Percentiles rank a stretch among this genome's conserved stretches.
phyloP scores from a whole-genome alignment of 2,113 vertebrate genomes.

The Callipepla squamata region DNA sequence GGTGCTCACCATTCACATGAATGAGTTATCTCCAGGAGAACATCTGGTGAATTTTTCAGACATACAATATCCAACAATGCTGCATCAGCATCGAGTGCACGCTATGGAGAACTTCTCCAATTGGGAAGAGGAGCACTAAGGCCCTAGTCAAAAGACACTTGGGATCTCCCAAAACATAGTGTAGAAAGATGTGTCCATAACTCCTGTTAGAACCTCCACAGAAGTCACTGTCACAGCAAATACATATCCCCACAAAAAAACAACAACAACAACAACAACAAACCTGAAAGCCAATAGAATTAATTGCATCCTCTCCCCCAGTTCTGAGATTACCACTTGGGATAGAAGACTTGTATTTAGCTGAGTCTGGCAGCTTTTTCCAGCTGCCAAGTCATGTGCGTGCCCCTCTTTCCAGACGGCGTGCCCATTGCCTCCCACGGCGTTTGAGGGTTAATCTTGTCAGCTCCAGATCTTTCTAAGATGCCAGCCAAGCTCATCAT shows the following conservation, averaged over 20 bases:
- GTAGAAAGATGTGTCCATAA: accelerated
- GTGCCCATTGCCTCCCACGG: slow-evolving; percentile 48
- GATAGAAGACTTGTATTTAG: not conserved
- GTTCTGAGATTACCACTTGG: not conserved
- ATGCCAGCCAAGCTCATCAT: slow-evolving; percentile 77
- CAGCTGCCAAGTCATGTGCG: not conserved
- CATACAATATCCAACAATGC: not conserved
- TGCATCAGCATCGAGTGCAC: not conserved
- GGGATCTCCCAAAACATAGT: accelerated
- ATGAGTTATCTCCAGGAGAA: not conserved
- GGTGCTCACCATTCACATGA: not conserved
- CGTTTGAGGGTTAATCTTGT: slow-evolving; percentile 72
- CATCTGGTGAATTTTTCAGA: not conserved
- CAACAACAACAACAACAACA: no score
- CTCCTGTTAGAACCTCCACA: accelerated
- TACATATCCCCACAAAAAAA: accelerated
- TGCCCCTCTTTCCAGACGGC: slow-evolving; percentile 39
- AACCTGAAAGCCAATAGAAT: not conserved
- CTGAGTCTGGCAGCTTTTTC: slow-evolving; percentile 3
- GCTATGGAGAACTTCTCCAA: not conserved
- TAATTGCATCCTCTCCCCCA: not conserved
- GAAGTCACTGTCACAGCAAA: not conserved
- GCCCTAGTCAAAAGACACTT: not conserved
- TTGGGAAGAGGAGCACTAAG: not conserved
- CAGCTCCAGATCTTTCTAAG: slow-evolving; percentile 65